Conservation (phyloP, 1,140 invertebrate genomes). For the Eubasilissa regina region DNA sequence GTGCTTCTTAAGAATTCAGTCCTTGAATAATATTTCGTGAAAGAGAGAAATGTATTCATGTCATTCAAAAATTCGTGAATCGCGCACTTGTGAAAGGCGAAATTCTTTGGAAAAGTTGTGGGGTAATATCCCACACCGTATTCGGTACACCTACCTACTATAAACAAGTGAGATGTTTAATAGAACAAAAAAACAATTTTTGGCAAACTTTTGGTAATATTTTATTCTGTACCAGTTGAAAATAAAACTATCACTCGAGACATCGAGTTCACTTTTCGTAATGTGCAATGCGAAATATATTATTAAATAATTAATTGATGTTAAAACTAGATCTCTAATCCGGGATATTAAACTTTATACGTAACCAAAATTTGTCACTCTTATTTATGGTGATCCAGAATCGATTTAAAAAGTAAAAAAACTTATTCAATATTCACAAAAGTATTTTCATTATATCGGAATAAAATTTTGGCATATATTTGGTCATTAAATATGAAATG, state of each 20-base stretch:
- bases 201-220: neutral
- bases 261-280: neutral
- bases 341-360: too few relatives aligned
- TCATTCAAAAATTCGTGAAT: conserved; percentile 1
- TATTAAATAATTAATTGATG: too few relatives aligned
- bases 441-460: too few relatives aligned
- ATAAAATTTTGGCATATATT: too few relatives aligned
- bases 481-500: too few relatives aligned
- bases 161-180: neutral
- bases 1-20: neutral
- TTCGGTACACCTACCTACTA: neutral
- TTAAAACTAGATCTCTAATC: too few relatives aligned
- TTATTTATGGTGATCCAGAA: too few relatives aligned
- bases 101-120: neutral
- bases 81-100: neutral
- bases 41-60: conserved; percentile 8
- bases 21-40: neutral
- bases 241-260: neutral
- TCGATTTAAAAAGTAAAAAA: too few relatives aligned
- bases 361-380: too few relatives aligned
- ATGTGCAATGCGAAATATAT: too few relatives aligned
- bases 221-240: neutral
- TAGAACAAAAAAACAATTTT: neutral
- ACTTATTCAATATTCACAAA: too few relatives aligned
- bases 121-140: neutral